These are phyloP conservation scores for Syngnathoides biaculeatus DNA, from an alignment of 2,113 vertebrate species.

Conservation along the genomic window DNA sequence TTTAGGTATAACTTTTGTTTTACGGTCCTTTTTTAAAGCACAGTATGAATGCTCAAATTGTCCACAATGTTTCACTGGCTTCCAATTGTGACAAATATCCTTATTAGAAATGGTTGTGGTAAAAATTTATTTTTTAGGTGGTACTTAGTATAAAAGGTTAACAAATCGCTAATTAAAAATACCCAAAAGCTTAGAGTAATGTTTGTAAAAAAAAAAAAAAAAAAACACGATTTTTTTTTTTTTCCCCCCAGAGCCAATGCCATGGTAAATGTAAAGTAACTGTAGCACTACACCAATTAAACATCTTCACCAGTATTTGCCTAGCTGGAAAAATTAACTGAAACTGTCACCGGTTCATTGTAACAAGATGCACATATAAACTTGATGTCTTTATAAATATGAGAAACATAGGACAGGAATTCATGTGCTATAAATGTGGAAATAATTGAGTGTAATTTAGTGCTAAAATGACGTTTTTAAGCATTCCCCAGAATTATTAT, in stretches of 20 bases:
- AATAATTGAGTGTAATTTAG: not conserved
- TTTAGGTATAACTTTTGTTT: no score
- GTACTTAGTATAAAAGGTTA: not conserved
- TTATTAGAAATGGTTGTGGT: not conserved
- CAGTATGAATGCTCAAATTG: not conserved
- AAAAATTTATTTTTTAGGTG: not conserved
- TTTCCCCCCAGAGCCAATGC: not conserved
- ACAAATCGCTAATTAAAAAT: no score
- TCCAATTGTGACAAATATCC: not conserved
- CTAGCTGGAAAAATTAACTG: no score
- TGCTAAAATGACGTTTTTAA: not conserved
- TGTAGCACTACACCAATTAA: not conserved
- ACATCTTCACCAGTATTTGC: not conserved
- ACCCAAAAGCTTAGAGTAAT: not conserved
- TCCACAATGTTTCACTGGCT: not conserved
- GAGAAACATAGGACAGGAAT: not conserved
- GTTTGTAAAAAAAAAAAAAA: not conserved
- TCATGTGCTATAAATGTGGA: not conserved
- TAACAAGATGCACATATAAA: not conserved
- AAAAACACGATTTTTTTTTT: not conserved
- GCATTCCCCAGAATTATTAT: not conserved
- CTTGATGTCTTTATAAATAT: not conserved
- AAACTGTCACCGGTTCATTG: not conserved
- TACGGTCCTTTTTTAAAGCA: no score
- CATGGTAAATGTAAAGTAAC: not conserved